phyloP scores from a whole-genome alignment of 2,888 invertebrate genomes.

The Frankliniella fusca region DNA sequence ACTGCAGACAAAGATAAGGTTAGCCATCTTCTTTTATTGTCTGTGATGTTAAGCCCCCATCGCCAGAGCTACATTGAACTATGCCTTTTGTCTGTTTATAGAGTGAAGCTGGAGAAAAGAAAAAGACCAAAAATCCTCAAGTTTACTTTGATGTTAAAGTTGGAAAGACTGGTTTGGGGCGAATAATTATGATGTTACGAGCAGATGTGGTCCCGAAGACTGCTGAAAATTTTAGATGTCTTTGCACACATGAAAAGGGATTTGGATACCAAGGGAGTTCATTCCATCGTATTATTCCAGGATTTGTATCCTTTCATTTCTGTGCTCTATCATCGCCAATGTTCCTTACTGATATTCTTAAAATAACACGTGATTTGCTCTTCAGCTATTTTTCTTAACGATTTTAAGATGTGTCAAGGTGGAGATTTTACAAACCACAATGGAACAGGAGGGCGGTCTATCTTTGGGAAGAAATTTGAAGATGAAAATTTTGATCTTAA shows the following conservation, averaged over 20 bases:
- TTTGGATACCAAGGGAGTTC: constrained; percentile 89
- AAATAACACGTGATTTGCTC: background rate
- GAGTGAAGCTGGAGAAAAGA: constrained; percentile 41
- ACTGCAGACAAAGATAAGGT: constrained; percentile 36
- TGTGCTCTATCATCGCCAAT: background rate
- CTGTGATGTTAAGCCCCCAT: too few species aligned
- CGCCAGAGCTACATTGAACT: too few species aligned
- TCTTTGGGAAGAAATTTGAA: constrained; percentile 92
- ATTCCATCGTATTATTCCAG: constrained; percentile 95
- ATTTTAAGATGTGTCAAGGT: constrained; percentile 89
- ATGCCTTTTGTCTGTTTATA: constrained; percentile 33
- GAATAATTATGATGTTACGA: constrained; percentile 86
- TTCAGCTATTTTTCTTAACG: constrained; percentile 42
- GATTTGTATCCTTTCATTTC: constrained; percentile 77
- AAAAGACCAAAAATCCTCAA: constrained; percentile 71
- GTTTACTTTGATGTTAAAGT: constrained; percentile 95
- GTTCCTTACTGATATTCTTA: background rate
- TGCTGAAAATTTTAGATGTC: constrained; percentile 85
- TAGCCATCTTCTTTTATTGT: constrained; percentile 29
- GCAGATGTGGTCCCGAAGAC: constrained; percentile 93
- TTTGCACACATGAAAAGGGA: constrained; percentile 95
- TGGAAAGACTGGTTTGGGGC: constrained; percentile 79
- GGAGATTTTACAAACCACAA: constrained; percentile 97
- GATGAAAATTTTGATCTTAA: constrained; percentile 94
- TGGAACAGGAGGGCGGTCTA: constrained; percentile 95